These are phyloP conservation scores for Rattus rattus DNA, from an alignment of 2,113 vertebrate genomes.

Conservation along the genomic window DNA sequence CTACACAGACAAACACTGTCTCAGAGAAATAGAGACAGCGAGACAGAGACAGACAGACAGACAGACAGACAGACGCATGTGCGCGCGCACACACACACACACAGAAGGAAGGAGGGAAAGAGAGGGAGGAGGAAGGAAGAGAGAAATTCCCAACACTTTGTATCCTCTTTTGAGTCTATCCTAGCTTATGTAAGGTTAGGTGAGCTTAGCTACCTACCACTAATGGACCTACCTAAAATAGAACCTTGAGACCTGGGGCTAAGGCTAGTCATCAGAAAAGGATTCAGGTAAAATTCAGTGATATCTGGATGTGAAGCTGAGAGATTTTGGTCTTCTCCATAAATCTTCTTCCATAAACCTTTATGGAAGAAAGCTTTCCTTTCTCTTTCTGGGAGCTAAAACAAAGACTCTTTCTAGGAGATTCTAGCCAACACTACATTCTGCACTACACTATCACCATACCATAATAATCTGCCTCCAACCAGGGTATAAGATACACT, in stretches of 20 bases:
- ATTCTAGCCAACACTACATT: neutral
- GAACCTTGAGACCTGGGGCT: neutral
- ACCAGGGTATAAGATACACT: neutral
- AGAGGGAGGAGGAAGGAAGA: no score
- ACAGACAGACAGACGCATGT: no score
- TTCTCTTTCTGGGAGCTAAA: constrained; percentile 21
- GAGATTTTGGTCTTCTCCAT: neutral
- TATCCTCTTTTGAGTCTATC: constrained; percentile 17
- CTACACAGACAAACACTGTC: no score
- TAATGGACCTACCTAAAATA: neutral
- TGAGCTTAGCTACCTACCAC: constrained; percentile 16
- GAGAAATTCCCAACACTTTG: neutral
- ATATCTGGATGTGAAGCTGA: neutral
- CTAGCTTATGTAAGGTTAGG: neutral
- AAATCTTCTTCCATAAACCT: neutral
- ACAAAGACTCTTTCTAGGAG: neutral
- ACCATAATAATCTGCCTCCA: neutral
- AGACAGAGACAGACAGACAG: no score
- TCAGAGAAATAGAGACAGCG: no score
- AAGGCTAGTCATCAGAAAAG: neutral
- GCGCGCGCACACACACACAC: no score
- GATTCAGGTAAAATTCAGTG: neutral
- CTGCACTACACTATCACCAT: neutral
- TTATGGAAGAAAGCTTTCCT: neutral
- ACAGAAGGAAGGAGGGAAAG: no score